Percentiles rank a stretch among this genome's conserved stretches.
Conservation (phyloP, 2,113 vertebrate genomes). For the Speoplatyrhinus poulsoni region DNA sequence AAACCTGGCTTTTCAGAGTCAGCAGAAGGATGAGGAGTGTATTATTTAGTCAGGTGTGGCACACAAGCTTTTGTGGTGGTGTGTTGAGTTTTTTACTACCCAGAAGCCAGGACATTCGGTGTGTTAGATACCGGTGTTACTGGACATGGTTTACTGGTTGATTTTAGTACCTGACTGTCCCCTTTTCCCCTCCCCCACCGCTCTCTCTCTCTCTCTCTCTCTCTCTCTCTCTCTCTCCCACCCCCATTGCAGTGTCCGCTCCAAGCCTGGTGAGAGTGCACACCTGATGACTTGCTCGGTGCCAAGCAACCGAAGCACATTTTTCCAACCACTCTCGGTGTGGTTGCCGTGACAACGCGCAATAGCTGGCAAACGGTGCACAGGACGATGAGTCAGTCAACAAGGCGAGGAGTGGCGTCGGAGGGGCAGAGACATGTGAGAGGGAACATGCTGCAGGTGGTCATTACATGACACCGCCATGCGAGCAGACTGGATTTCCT, state of each 20-base stretch:
- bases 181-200: slow-evolving; percentile 20
- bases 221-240: slow-evolving; percentile 27
- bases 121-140: slow-evolving; percentile 12
- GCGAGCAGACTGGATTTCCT: slow-evolving; percentile 42
- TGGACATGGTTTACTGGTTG: slow-evolving; percentile 39
- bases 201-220: slow-evolving; percentile 21
- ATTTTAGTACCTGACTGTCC: slow-evolving; percentile 31
- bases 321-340: slow-evolving; percentile 76
- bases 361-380: slow-evolving; percentile 61
- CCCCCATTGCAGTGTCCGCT: slow-evolving; percentile 88
- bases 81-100: slow-evolving; percentile 32
- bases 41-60: slow-evolving; percentile 79
- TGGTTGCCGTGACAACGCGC: slow-evolving; percentile 73
- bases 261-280: slow-evolving; percentile 94
- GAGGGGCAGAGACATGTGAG: slow-evolving; percentile 34
- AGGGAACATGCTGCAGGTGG: slow-evolving; percentile 23
- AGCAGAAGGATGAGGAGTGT: slow-evolving; percentile 69
- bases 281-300: slow-evolving; percentile 78
- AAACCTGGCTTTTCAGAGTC: slow-evolving; percentile 49
- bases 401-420: slow-evolving; percentile 50
- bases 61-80: slow-evolving; percentile 45
- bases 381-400: slow-evolving; percentile 70
- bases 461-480: background rate
- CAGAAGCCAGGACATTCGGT: slow-evolving; percentile 5
- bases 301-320: slow-evolving; percentile 80